Conservation (phyloP, 2,888 invertebrate species). For the Luffia ferchaultella region DNA sequence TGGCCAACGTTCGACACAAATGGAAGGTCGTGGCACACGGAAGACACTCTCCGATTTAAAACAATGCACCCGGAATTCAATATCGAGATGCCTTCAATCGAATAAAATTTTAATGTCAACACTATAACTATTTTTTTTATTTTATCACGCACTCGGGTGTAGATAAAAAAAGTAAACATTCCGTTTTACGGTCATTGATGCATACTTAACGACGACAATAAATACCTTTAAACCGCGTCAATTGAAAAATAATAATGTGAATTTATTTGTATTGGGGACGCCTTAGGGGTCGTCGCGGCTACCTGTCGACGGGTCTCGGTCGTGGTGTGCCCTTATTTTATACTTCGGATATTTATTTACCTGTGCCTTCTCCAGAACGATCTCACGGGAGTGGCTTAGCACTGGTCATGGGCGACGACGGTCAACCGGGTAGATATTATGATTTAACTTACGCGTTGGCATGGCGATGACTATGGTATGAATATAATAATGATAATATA, state of each 20-base stretch:
- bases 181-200: neutral
- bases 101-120: neutral
- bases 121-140: neutral
- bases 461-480: too few relatives aligned
- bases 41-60: conserved; percentile 50
- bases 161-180: neutral
- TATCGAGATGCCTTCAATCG: neutral
- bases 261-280: neutral
- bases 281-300: neutral
- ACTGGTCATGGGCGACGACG: neutral
- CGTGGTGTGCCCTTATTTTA: neutral
- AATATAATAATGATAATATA: too few relatives aligned
- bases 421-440: too few relatives aligned
- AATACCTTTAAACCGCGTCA: neutral
- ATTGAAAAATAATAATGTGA: too few relatives aligned
- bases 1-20: neutral
- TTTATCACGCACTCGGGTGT: neutral
- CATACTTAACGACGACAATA: neutral
- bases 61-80: neutral
- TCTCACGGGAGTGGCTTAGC: neutral
- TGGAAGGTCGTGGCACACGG: conserved; percentile 49
- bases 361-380: neutral
- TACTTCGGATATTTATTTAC: neutral
- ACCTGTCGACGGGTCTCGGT: neutral
- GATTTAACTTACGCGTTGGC: too few relatives aligned